phyloP scores from a whole-genome alignment of 2,888 invertebrate species.

The Helobdella robusta region DNA sequence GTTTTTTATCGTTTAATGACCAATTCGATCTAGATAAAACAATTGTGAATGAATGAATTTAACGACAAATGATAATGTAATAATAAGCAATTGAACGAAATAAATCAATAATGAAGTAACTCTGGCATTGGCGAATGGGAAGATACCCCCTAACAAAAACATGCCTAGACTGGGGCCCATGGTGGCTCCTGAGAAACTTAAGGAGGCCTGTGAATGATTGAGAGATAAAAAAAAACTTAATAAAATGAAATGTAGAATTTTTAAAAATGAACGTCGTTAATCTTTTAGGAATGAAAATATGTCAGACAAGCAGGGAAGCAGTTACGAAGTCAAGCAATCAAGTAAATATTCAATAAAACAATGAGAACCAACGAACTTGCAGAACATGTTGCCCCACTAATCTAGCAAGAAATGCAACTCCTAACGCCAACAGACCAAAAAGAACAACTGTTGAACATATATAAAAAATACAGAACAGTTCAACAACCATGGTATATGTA shows the following conservation, averaged over 20 bases:
- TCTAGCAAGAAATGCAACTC: slow-evolving; percentile 31
- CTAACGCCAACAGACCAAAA: slow-evolving; percentile 31
- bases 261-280: neutral
- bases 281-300: no score
- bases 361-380: slow-evolving; percentile 25
- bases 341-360: neutral
- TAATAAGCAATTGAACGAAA: neutral
- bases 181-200: slow-evolving; percentile 42
- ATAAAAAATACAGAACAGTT: no score
- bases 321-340: neutral
- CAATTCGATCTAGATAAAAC: no score
- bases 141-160: slow-evolving; percentile 41
- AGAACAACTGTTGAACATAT: slow-evolving; percentile 32
- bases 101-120: slow-evolving; percentile 25
- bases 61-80: no score
- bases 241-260: neutral
- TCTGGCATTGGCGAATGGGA: slow-evolving; percentile 33
- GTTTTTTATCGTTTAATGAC: no score
- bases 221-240: no score
- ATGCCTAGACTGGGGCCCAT: slow-evolving; percentile 43
- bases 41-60: no score
- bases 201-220: slow-evolving; percentile 35
- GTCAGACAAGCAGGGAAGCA: no score
- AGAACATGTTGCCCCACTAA: slow-evolving; percentile 34
- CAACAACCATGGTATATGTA: no score